Evolutionary conservation across 2,797 vertebrate species (phyloP).

Genomic region (Salmo trutta): DNA sequence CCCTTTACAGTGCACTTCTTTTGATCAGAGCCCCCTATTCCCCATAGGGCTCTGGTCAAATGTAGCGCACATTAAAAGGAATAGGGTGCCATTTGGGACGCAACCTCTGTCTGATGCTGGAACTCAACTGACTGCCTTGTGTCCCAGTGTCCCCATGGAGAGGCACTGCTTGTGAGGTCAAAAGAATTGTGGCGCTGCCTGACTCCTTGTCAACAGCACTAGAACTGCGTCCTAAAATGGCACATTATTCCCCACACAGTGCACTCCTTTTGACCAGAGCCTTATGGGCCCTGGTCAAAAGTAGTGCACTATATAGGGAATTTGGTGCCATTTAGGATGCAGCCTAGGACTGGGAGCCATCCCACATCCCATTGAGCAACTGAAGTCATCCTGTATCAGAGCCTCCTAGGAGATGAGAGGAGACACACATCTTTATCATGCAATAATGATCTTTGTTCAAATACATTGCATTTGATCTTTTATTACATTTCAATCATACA

Average conservation of each 20-base stretch:
- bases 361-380: conserved; percentile 21
- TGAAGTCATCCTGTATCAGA: conserved; percentile 8
- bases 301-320: too few species aligned
- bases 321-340: too few species aligned
- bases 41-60: background rate
- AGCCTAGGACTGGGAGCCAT: background rate
- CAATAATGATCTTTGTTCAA: background rate
- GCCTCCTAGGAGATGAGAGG: background rate
- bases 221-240: conserved; percentile 1
- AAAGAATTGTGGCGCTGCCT: conserved; percentile 51
- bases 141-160: conserved; percentile 48
- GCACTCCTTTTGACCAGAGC: too few species aligned
- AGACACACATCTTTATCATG: background rate
- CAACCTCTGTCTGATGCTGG: conserved; percentile 4
- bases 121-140: conserved; percentile 55
- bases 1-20: background rate
- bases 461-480: background rate
- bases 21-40: background rate
- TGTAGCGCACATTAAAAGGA: background rate
- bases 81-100: background rate
- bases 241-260: background rate
- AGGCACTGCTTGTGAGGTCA: conserved; percentile 48
- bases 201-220: conserved; percentile 48
- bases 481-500: background rate
- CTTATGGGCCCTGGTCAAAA: too few species aligned